phyloP scores from a whole-genome alignment of 1,140 invertebrate species.

The Coelopa frigida region DNA sequence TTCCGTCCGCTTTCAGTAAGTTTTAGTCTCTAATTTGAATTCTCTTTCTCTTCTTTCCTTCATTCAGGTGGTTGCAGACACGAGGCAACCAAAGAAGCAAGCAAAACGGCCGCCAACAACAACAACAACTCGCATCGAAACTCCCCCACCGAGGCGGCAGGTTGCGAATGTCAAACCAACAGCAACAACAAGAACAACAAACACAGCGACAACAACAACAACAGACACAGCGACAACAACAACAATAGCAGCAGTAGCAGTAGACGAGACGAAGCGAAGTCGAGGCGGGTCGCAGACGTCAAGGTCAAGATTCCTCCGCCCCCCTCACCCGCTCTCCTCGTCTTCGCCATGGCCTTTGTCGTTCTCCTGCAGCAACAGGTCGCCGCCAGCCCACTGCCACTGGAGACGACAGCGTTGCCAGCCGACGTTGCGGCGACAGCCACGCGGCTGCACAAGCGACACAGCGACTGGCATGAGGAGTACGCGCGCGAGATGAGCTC shows the following conservation, averaged over 20 bases:
- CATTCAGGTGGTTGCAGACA: background rate
- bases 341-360: background rate
- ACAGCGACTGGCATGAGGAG: constrained; percentile 1
- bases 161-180: background rate
- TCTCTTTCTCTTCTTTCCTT: background rate
- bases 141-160: too few relatives aligned
- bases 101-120: background rate
- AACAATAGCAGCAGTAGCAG: background rate
- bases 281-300: too few relatives aligned
- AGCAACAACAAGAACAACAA: too few relatives aligned
- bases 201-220: too few relatives aligned
- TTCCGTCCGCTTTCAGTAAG: too few relatives aligned
- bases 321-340: background rate
- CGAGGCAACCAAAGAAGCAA: background rate
- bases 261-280: too few relatives aligned
- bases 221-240: too few relatives aligned
- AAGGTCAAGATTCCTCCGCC: background rate
- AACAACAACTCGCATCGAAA: too few relatives aligned
- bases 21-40: background rate
- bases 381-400: background rate
- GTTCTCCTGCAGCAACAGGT: background rate
- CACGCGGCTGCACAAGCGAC: constrained; percentile 18
- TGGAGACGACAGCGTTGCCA: background rate
- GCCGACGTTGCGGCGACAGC: background rate
- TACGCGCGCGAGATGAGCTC: constrained; percentile 19